A percentile compares a stretch with the other conserved stretches of the same genome.
These are phyloP conservation scores for Oenanthe melanoleuca DNA, from an alignment of 2,113 vertebrate species.

Conservation along the genomic window DNA sequence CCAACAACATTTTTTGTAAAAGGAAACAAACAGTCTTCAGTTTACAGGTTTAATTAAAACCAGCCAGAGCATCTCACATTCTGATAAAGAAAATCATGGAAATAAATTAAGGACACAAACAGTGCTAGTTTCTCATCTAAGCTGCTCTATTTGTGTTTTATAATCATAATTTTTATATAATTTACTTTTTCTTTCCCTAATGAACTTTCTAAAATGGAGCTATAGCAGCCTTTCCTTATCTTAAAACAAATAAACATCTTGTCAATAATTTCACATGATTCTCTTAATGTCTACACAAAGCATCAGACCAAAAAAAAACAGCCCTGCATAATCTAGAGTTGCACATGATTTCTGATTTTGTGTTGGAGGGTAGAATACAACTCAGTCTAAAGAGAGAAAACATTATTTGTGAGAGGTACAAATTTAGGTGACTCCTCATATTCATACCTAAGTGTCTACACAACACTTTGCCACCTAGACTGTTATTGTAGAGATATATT, in stretches of 20 bases:
- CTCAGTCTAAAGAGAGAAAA: background rate
- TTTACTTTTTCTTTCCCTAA: background rate
- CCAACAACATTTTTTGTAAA: background rate
- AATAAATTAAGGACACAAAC: background rate
- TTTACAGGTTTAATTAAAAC: slow-evolving; percentile 37
- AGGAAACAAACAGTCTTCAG: background rate
- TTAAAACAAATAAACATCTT: background rate
- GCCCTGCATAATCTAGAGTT: background rate
- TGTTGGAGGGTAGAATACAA: background rate
- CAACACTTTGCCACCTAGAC: background rate
- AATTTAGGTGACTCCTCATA: background rate
- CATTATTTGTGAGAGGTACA: background rate
- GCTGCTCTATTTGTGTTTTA: background rate
- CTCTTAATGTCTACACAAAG: background rate
- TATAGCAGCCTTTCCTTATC: background rate
- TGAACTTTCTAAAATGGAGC: background rate
- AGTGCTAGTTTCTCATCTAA: background rate
- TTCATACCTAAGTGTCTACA: background rate
- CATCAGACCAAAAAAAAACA: background rate
- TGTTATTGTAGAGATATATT: background rate
- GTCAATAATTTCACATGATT: background rate
- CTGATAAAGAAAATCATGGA: background rate
- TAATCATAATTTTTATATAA: background rate
- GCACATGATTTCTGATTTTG: background rate
- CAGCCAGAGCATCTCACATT: background rate